Percentiles rank a stretch among this genome's conserved stretches.
Conservation (phyloP, 2,113 vertebrate species). For the Nestor notabilis region DNA sequence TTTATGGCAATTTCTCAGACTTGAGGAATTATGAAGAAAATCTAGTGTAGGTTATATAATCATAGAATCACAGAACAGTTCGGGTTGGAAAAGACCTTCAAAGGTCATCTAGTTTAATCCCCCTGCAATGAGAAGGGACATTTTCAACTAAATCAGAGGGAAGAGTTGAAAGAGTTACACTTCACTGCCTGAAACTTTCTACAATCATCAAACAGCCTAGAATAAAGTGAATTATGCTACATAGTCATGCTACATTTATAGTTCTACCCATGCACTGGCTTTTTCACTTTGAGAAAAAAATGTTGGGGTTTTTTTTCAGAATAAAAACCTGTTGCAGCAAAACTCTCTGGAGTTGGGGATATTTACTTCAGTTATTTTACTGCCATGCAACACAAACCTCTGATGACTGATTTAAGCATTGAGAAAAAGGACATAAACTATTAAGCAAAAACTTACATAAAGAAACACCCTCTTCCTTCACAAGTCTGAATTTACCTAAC, state of each 20-base stretch:
- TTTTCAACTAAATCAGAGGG: neutral
- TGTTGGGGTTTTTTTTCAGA: neutral
- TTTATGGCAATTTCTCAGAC: neutral
- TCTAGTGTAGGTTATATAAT: neutral
- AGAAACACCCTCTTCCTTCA: neutral
- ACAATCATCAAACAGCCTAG: neutral
- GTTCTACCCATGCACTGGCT: neutral
- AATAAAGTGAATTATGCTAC: neutral
- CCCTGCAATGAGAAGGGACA: neutral
- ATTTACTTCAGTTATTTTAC: neutral
- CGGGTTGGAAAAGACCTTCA: neutral
- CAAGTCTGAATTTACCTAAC: neutral
- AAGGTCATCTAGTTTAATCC: neutral
- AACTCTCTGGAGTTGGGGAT: neutral
- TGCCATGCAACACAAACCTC: neutral
- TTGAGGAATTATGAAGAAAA: neutral
- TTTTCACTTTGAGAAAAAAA: neutral
- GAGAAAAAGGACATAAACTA: neutral
- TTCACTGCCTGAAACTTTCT: neutral
- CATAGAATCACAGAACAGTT: neutral
- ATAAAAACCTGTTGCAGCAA: neutral
- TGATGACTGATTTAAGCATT: neutral
- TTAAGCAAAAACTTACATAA: neutral
- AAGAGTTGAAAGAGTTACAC: neutral
- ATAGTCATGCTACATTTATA: neutral